Percentiles rank a stretch among this genome's conserved stretches.
Evolutionary conservation across 1,140 invertebrate species (phyloP).

Genomic region (Scylla paramamosain): DNA sequence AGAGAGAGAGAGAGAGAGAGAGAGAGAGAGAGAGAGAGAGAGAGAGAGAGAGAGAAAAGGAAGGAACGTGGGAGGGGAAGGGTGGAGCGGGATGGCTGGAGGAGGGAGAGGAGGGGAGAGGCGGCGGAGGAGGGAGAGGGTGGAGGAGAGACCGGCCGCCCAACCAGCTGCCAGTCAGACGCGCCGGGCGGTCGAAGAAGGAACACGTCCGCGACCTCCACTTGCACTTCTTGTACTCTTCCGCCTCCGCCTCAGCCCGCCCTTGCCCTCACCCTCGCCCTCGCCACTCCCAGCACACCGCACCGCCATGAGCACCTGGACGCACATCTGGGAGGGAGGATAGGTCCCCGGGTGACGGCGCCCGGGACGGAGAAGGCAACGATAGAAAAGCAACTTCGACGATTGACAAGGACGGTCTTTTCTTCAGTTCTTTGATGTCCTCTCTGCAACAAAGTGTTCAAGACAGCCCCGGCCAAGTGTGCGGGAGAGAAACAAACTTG

Average conservation of each 20-base stretch:
- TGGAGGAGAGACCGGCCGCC: neutral
- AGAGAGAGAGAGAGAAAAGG: neutral
- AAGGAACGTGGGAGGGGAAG: neutral
- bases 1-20: neutral
- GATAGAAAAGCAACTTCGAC: neutral
- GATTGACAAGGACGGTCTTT: neutral
- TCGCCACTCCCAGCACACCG: neutral
- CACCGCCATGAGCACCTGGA: neutral
- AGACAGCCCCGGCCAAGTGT: neutral
- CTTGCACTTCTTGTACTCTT: neutral
- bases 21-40: neutral
- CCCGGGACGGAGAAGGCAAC: neutral
- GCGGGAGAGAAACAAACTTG: no score
- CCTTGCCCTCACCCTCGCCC: neutral
- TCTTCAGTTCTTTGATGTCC: neutral
- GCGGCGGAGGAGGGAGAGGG: neutral
- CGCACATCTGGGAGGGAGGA: neutral
- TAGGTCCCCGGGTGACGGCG: neutral
- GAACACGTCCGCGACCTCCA: neutral
- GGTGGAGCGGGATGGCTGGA: neutral
- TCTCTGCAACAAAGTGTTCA: neutral
- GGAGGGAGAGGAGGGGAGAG: no score
- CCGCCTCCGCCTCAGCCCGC: neutral
- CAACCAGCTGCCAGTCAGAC: neutral
- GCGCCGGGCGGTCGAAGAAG: neutral